A percentile compares a stretch with the other conserved stretches of the same genome.
These are phyloP conservation scores for Umimayanthus kanabou DNA, from an alignment of 92 coral and sea anemone species.

Conservation along the genomic window DNA sequence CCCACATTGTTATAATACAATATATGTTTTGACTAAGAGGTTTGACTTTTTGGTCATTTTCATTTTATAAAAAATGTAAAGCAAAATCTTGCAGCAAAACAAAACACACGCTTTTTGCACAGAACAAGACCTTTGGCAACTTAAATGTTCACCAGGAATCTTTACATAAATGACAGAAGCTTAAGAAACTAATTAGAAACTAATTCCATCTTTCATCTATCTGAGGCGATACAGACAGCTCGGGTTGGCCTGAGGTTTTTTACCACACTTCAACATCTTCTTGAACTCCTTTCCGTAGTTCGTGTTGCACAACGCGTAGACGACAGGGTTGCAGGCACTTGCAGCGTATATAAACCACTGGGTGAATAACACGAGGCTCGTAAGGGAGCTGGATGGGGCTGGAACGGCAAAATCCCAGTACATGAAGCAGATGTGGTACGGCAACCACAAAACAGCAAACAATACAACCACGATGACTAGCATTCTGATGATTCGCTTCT, in stretches of 20 bases:
- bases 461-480: constrained; percentile 61
- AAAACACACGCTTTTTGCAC: not conserved
- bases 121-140: not conserved
- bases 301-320: constrained; percentile 69
- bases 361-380: constrained; percentile 56
- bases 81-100: not conserved
- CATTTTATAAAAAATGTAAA: too few relatives aligned
- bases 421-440: constrained; percentile 74
- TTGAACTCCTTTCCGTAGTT: constrained; percentile 69
- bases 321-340: constrained; percentile 82
- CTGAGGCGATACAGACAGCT: not conserved
- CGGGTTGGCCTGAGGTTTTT: not conserved
- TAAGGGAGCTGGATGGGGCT: constrained; percentile 41
- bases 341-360: constrained; percentile 72
- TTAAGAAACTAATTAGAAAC: not conserved
- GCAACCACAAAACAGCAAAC: constrained; percentile 78
- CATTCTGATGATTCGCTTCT: constrained; percentile 67
- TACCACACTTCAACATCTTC: constrained; percentile 45
- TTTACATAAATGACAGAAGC: not conserved
- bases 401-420: constrained; percentile 71
- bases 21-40: too few relatives aligned
- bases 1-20: too few relatives aligned
- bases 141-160: not conserved
- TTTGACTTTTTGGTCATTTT: too few relatives aligned
- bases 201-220: not conserved